Evolutionary conservation across 2,113 vertebrate species (phyloP).

Genomic region (Varanus salvator): DNA sequence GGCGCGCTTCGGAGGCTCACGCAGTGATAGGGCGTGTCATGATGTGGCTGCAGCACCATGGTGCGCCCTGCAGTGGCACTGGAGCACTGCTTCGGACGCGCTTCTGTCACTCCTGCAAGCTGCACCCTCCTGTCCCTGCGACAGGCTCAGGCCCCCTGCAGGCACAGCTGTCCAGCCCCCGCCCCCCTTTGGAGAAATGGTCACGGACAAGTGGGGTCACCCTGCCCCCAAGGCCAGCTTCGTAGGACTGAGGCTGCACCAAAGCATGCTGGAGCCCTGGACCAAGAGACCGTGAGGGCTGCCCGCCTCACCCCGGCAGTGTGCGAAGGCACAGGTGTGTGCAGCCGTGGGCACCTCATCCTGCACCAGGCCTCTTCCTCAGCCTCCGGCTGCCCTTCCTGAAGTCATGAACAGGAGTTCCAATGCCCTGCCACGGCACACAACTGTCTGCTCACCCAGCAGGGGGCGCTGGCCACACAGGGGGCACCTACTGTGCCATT

Average conservation of each 20-base stretch:
- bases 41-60: too few relatives aligned
- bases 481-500: background rate
- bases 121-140: background rate
- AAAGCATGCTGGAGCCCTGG: background rate
- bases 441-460: background rate
- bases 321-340: background rate
- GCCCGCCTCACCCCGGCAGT: fast-evolving
- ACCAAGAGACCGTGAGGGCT: background rate
- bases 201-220: background rate
- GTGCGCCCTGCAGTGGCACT: too few relatives aligned
- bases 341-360: background rate
- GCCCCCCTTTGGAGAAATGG: background rate
- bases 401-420: background rate
- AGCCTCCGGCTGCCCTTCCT: too few relatives aligned
- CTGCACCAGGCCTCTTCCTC: too few relatives aligned
- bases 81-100: too few relatives aligned
- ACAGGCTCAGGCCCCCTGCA: background rate
- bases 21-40: too few relatives aligned
- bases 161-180: background rate
- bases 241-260: background rate
- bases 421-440: background rate
- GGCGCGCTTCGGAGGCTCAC: too few relatives aligned
- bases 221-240: background rate
- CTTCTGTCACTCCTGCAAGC: too few relatives aligned
- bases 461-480: background rate